Base-by-base conservation (phyloP, 1,140 invertebrate genomes). In the Penaeus indicus region DNA sequence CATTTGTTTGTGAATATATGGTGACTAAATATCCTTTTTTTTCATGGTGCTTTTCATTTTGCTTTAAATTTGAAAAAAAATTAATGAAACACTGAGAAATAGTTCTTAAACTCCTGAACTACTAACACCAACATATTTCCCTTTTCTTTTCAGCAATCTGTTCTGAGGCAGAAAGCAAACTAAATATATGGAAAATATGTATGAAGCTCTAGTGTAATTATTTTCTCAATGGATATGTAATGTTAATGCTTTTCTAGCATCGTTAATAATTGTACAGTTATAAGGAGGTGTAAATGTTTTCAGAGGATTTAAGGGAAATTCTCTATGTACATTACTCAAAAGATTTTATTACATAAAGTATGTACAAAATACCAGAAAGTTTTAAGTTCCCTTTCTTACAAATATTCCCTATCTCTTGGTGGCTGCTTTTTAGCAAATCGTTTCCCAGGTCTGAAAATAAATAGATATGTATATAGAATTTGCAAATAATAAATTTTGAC, bases 371-470 rank as follows among this genome's bases (percentile, higher is more conserved):
- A 27, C 54, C 10, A 27, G n/a, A n/a, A 60, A 16, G 47, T 61
- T n/a, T 27, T n/a, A 25, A 22, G 63, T 64, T 63, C 42, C 38
- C 21, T 21, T 42, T 13, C 42, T 18, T 67, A 90, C 67, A 90
- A 84, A 62, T 84, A 90, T 64, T 90, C 80, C 62, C 89, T 69
- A 21, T 90, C 89, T 47, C 80, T 62, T 7, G 89, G 89, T 25
- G 85, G 89, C 38, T 86, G 81, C 85, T 78, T 90, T 79, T 90
- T 90, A 62, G 87, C 82, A 84, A 88, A 88, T 22, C 87, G 67
- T 16, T 84, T 88, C 22, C 75, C 81, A 19, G 61, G 60, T 13
- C 87, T 88, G 87, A n/a, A 77, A 79, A 0, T 11, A 16, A 54
- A 54, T 11, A 54, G 54, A 13, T 54, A 54, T 13, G 54, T 54